Conservation (phyloP, 2,888 invertebrate genomes). For the Archaeoteleia sp. region DNA sequence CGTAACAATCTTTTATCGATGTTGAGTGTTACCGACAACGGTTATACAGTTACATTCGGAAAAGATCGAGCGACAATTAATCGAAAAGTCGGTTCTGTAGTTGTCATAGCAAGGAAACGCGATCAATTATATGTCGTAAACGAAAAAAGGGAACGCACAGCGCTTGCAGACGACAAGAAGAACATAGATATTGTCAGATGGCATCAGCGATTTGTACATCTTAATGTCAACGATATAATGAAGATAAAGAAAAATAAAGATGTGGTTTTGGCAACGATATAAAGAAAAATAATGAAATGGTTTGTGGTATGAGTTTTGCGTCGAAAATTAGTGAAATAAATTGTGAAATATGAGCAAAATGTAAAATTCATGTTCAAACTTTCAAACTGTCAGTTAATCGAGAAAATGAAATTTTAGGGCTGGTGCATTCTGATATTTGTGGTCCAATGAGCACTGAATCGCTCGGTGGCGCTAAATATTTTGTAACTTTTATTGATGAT, state of each 20-base stretch:
- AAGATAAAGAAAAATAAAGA: slow-evolving; percentile 9
- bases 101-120: slow-evolving; percentile 7
- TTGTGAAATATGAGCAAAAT: slow-evolving; percentile 42
- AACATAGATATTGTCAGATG: slow-evolving; percentile 12
- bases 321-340: slow-evolving; percentile 30
- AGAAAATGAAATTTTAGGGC: slow-evolving; percentile 29
- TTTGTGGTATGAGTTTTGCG: slow-evolving; percentile 26
- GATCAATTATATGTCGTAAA: slow-evolving; percentile 8
- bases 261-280: slow-evolving; percentile 1
- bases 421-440: slow-evolving; percentile 56
- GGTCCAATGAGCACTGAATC: slow-evolving; percentile 48
- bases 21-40: slow-evolving; percentile 53
- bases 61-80: slow-evolving; percentile 50
- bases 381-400: slow-evolving; percentile 34
- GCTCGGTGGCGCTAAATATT: slow-evolving; percentile 45
- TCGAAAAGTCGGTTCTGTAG: slow-evolving; percentile 31
- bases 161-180: background rate
- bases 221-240: slow-evolving; percentile 21
- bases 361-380: slow-evolving; percentile 50
- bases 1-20: slow-evolving; percentile 60
- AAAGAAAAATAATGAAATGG: slow-evolving; percentile 5
- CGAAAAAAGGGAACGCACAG: background rate
- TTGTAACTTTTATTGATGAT: slow-evolving; percentile 50
- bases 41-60: slow-evolving; percentile 52
- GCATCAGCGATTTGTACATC: slow-evolving; percentile 26